Evolutionary conservation across 2,797 vertebrate genomes (phyloP).

Genomic region (Hirundo rustica): DNA sequence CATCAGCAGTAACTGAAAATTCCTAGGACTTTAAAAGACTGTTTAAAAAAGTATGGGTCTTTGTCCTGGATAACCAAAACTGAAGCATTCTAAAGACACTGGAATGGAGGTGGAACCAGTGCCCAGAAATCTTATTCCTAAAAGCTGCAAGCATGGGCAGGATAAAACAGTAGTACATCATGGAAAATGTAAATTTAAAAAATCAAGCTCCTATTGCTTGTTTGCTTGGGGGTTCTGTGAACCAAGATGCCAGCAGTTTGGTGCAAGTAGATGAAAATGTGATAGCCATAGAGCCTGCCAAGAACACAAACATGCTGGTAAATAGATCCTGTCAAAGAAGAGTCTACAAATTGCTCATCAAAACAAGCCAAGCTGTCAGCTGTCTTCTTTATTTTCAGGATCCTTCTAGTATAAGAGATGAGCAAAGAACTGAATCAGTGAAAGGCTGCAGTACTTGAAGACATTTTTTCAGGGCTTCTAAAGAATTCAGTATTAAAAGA

Average conservation of each 20-base stretch:
- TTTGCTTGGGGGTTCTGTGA: not conserved
- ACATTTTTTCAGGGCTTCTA: not conserved
- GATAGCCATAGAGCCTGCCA: not conserved
- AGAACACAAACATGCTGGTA: not conserved
- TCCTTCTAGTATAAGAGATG: not conserved
- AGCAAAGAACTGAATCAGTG: not conserved
- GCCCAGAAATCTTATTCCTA: not conserved
- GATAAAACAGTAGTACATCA: not conserved
- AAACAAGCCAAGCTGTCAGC: slow-evolving; percentile 1
- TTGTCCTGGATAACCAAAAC: not conserved
- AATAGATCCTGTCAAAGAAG: not conserved
- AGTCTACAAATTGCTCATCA: not conserved
- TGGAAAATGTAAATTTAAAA: not conserved
- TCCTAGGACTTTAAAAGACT: not conserved
- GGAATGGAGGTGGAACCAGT: not conserved
- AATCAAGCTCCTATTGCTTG: not conserved
- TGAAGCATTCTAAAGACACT: not conserved
- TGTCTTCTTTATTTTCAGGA: not conserved
- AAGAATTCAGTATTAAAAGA: not conserved
- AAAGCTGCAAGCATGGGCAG: not conserved
- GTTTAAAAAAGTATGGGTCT: not conserved
- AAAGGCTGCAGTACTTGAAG: not conserved
- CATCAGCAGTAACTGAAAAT: not conserved
- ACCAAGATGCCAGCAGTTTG: not conserved
- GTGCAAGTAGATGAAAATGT: not conserved